Evolutionary conservation across 2,888 invertebrate species (phyloP).

Genomic region (Chalcosyrphus nemorum): DNA sequence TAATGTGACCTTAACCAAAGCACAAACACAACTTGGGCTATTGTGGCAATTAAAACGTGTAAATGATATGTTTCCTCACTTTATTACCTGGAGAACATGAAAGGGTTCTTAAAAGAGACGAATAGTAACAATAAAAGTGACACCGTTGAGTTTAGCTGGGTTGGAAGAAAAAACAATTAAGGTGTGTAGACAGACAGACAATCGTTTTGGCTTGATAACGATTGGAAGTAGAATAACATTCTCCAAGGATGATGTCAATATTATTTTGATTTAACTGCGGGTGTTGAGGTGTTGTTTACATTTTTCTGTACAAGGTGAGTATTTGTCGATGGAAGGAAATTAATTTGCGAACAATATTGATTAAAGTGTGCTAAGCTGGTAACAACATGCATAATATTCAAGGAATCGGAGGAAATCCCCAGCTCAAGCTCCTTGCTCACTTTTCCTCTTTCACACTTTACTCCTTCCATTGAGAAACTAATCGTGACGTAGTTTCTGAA

Average conservation of each 20-base stretch:
- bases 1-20: background rate
- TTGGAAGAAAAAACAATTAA: background rate
- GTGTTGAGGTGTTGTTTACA: background rate
- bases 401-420: too few relatives aligned
- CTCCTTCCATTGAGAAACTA: too few relatives aligned
- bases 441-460: too few relatives aligned
- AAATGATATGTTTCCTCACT: background rate
- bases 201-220: background rate
- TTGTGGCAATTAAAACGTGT: slow-evolving; percentile 2
- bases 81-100: slow-evolving; percentile 13
- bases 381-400: too few relatives aligned
- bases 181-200: background rate
- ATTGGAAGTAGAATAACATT: background rate
- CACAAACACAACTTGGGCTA: background rate
- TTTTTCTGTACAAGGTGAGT: too few relatives aligned
- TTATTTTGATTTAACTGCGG: background rate
- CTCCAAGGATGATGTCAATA: background rate
- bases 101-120: background rate
- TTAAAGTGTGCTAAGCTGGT: too few relatives aligned
- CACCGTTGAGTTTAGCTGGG: background rate
- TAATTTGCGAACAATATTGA: too few relatives aligned
- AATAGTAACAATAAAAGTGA: background rate
- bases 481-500: too few relatives aligned
- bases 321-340: too few relatives aligned
- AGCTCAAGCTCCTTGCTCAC: too few relatives aligned